A percentile compares a stretch with the other conserved stretches of the same genome.
These are phyloP conservation scores for Euura saliciscinereae DNA, from an alignment of 1,140 invertebrate species.

Conservation along the genomic window DNA sequence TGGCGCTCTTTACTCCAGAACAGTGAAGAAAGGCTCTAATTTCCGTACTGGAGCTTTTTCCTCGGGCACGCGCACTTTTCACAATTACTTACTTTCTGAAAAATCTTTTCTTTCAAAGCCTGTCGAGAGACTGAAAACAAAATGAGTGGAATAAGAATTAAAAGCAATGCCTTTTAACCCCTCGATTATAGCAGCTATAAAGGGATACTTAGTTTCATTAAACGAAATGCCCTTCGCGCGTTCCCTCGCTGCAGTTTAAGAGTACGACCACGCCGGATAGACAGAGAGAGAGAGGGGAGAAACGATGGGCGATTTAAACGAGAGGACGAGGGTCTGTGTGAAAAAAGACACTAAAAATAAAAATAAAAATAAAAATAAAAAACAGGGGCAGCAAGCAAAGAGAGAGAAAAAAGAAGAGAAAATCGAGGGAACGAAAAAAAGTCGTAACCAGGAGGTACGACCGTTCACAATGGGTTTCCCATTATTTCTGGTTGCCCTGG, in stretches of 20 bases:
- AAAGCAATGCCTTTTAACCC: background rate
- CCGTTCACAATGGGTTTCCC: constrained; percentile 1
- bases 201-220: constrained; percentile 5
- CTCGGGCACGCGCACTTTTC: too few species aligned
- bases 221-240: background rate
- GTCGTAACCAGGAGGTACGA: constrained; percentile 1
- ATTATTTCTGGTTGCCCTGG: constrained; percentile 7
- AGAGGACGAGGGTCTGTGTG: too few species aligned
- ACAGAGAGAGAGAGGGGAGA: too few species aligned
- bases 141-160: too few species aligned
- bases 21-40: too few species aligned
- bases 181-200: background rate
- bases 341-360: background rate
- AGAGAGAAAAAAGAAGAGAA: background rate
- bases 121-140: too few species aligned
- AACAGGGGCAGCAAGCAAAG: background rate
- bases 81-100: too few species aligned
- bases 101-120: too few species aligned
- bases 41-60: too few species aligned
- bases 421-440: background rate
- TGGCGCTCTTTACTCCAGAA: too few species aligned
- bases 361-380: background rate
- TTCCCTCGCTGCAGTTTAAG: background rate
- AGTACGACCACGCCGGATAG: too few species aligned
- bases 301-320: too few species aligned